phyloP scores from a whole-genome alignment of 2,113 vertebrate species.

The Bagarius yarrelli region DNA sequence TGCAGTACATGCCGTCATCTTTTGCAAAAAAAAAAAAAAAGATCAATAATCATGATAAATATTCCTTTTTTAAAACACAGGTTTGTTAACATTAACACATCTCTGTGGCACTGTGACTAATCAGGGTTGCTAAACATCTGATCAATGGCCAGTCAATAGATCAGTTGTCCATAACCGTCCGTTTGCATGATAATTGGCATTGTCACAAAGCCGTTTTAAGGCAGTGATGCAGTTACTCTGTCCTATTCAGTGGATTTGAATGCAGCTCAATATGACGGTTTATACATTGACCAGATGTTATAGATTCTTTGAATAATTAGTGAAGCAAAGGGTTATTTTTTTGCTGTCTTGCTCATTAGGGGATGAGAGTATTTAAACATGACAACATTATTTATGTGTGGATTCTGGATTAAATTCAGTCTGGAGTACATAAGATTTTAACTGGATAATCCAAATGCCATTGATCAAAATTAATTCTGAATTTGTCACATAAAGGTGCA shows the following conservation, averaged over 20 bases:
- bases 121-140: constrained; percentile 50
- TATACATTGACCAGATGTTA: constrained; percentile 38
- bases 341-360: neutral
- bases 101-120: constrained; percentile 43
- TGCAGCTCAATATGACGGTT: constrained; percentile 50
- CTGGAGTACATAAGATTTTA: neutral
- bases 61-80: neutral
- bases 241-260: constrained; percentile 49
- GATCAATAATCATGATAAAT: neutral
- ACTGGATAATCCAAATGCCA: neutral
- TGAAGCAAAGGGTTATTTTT: neutral
- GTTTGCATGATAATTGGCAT: constrained; percentile 64
- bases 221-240: constrained; percentile 59
- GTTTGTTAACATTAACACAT: neutral
- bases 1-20: too few species aligned
- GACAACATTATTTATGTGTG: neutral
- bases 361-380: neutral
- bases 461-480: neutral
- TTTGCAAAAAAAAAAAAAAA: too few species aligned
- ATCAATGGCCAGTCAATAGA: constrained; percentile 48
- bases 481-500: neutral
- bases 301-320: constrained; percentile 21
- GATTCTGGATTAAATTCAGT: too few species aligned
- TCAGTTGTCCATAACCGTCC: constrained; percentile 60
- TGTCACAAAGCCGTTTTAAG: constrained; percentile 63